Base-by-base conservation (phyloP, 1,140 invertebrate species). In the Vollenhovia emeryi region DNA sequence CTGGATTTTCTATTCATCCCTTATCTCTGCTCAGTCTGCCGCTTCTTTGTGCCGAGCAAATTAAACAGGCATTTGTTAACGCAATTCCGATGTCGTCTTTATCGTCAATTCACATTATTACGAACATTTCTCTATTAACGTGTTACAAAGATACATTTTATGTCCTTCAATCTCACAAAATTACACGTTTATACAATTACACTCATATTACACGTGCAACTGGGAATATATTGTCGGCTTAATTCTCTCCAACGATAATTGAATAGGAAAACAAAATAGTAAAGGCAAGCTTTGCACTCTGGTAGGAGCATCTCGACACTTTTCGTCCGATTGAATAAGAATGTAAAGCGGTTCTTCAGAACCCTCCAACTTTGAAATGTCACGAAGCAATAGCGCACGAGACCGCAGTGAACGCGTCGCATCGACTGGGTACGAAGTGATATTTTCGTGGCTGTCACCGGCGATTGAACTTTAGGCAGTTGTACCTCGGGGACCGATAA, bases 391-490 rank as follows among this genome's bases (percentile, higher is more conserved):
- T 68, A 78, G 79, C 33, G 60, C 33, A 24, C 40, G n/a, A 59
- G 30, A 82, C 6, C 75, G 40, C 18, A 74, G 7, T 62, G 74
- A 66, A 50, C 43, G n/a, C 2, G n/a, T 30, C n/a, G 11, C 33
- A 62, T 84, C 43, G 55, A 55, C 36, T 24, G 21, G n/a, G 33
- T 30, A 21, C 40, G n/a, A 59, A 66, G 87, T 91, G 91, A 91
- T 91, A 91, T 92, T 92, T 89, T 80, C 88, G 21, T 43, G 85
- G 69, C 55, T 89, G 87, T 91, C 89, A 91, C 50, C 86, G 76
- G 2, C 85, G 90, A 91, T 91, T 91, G 91, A 92, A 91, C 90
- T 92, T 91, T 91, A 91, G 88, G 60, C 84, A 59, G 73, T 36
- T 15, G 74, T 40, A 60, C 86, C 84, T 82, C 68, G 66, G 91